Evolutionary conservation across 2,888 invertebrate genomes (phyloP).

Genomic region (Drosophila basisetae): DNA sequence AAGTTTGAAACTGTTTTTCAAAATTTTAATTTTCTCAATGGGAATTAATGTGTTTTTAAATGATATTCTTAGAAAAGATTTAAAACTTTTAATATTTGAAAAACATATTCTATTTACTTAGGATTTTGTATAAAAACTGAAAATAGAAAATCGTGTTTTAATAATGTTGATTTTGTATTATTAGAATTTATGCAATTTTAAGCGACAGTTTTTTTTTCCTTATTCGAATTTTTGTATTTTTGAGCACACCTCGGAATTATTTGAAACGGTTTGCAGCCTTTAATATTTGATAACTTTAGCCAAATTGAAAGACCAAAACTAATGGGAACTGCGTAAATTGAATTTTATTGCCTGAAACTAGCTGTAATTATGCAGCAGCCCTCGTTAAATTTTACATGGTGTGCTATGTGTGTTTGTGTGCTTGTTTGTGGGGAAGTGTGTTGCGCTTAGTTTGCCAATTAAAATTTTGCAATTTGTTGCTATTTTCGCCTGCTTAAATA

Average conservation of each 20-base stretch:
- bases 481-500: slow-evolving; percentile 59
- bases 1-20: not conserved
- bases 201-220: not conserved
- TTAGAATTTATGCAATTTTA: no score
- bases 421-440: slow-evolving; percentile 3
- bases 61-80: not conserved
- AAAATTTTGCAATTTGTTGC: slow-evolving; percentile 70
- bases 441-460: slow-evolving; percentile 66
- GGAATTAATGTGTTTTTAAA: not conserved
- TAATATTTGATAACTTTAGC: not conserved
- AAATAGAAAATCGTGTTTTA: not conserved
- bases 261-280: not conserved
- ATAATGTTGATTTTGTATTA: not conserved
- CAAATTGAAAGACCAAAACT: not conserved
- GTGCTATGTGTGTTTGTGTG: not conserved
- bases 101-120: not conserved
- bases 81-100: not conserved
- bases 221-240: not conserved
- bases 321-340: not conserved
- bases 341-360: not conserved
- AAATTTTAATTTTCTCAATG: not conserved
- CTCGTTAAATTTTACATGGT: slow-evolving; percentile 1
- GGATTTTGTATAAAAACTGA: not conserved
- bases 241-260: not conserved
- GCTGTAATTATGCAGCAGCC: slow-evolving; percentile 15